Conservation (phyloP, 2,797 vertebrate species). For the Leontopithecus rosalia region DNA sequence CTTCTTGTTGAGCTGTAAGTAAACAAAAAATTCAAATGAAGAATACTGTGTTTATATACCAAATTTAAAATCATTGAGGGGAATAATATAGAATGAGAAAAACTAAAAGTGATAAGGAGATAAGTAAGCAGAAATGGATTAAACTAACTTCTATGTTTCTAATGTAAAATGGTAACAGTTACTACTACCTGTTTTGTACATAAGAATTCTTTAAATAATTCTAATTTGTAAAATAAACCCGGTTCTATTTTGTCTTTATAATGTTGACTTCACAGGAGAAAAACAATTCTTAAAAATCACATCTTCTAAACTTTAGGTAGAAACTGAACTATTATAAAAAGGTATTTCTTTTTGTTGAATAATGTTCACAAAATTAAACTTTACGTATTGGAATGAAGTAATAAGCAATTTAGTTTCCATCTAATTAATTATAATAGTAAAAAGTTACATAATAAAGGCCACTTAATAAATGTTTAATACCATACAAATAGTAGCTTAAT, state of each 20-base stretch:
- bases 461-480: conserved; percentile 10
- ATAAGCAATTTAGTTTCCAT: conserved; percentile 29
- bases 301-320: conserved; percentile 11
- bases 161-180: not conserved
- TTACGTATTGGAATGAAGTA: not conserved
- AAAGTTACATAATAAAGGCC: not conserved
- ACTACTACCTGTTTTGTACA: not conserved
- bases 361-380: conserved; percentile 34
- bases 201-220: conserved; percentile 38
- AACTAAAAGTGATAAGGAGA: not conserved
- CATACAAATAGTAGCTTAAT: conserved; percentile 12
- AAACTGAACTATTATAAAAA: conserved; percentile 21
- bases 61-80: not conserved
- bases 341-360: conserved; percentile 23
- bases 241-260: not conserved
- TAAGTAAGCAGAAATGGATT: not conserved
- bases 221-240: conserved; percentile 3
- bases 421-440: conserved; percentile 13
- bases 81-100: not conserved
- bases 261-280: conserved; percentile 16
- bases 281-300: not conserved
- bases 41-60: not conserved
- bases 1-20: conserved; percentile 93
- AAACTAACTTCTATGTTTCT: not conserved
- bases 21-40: conserved; percentile 63